phyloP scores from a whole-genome alignment of 2,113 vertebrate species.

The Tinamus guttatus region DNA sequence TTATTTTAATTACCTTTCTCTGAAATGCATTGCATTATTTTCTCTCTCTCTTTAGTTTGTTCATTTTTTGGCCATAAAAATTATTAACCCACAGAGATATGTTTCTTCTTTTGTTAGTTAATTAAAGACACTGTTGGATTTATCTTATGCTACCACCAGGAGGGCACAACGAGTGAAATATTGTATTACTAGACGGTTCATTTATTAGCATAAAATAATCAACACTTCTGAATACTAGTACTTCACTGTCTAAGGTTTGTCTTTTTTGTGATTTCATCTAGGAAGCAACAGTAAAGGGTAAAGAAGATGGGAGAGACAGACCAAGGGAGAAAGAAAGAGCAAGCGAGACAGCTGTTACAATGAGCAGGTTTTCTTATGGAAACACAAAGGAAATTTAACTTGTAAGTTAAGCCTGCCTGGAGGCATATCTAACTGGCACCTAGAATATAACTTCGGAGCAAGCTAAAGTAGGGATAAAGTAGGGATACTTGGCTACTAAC shows the following conservation, averaged over 20 bases:
- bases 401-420: neutral
- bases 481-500: neutral
- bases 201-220: constrained; percentile 82
- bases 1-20: constrained; percentile 75
- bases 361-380: constrained; percentile 4
- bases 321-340: neutral
- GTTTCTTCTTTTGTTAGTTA: constrained; percentile 81
- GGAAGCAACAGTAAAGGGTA: neutral
- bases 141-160: constrained; percentile 80
- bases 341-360: neutral
- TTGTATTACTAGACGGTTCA: constrained; percentile 74
- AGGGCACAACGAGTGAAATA: constrained; percentile 82
- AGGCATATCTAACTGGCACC: constrained; percentile 13
- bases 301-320: neutral
- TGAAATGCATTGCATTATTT: constrained; percentile 63
- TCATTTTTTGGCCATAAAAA: constrained; percentile 78
- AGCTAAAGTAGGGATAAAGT: constrained; percentile 21
- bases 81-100: constrained; percentile 80
- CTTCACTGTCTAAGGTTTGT: constrained; percentile 32
- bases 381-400: neutral
- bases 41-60: constrained; percentile 72
- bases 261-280: constrained; percentile 40
- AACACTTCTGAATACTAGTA: constrained; percentile 42
- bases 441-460: neutral
- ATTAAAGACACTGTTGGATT: constrained; percentile 81